Evolutionary conservation across 1,140 invertebrate genomes (phyloP).

Genomic region (Probaryconus sp.): DNA sequence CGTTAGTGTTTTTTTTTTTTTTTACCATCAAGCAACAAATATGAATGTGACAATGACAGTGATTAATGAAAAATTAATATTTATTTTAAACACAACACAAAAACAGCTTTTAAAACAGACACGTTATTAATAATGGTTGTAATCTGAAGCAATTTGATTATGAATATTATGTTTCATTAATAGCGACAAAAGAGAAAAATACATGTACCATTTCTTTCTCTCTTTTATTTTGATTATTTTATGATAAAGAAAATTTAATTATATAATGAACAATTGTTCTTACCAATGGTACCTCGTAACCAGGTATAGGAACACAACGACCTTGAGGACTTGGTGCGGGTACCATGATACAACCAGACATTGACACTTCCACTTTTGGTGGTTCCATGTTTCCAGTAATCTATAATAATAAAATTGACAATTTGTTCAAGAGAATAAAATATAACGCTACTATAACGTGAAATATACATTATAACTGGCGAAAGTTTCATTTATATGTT

Average conservation of each 20-base stretch:
- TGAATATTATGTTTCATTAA: too few relatives aligned
- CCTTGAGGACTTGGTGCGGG: conserved; percentile 81
- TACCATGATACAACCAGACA: conserved; percentile 80
- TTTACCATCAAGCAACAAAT: conserved; percentile 20
- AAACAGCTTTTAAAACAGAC: too few relatives aligned
- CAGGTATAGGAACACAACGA: conserved; percentile 79
- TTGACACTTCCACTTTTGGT: conserved; percentile 80
- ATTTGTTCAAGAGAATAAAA: neutral
- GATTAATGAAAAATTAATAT: too few relatives aligned
- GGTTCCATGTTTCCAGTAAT: conserved; percentile 76
- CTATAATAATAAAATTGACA: conserved; percentile 59
- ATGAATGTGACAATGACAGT: too few relatives aligned
- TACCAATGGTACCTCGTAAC: conserved; percentile 85
- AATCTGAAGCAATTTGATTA: too few relatives aligned
- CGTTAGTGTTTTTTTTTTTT: conserved; percentile 38
- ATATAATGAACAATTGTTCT: conserved; percentile 70
- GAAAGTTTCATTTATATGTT: too few relatives aligned
- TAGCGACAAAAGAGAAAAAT: too few relatives aligned
- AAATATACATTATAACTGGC: too few relatives aligned
- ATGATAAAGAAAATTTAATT: neutral
- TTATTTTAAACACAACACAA: too few relatives aligned
- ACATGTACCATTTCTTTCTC: too few relatives aligned
- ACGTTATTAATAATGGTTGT: too few relatives aligned
- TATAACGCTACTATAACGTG: neutral
- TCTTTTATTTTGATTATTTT: too few relatives aligned